Conservation (phyloP, 2,888 invertebrate species). For the Amiota mariae region DNA sequence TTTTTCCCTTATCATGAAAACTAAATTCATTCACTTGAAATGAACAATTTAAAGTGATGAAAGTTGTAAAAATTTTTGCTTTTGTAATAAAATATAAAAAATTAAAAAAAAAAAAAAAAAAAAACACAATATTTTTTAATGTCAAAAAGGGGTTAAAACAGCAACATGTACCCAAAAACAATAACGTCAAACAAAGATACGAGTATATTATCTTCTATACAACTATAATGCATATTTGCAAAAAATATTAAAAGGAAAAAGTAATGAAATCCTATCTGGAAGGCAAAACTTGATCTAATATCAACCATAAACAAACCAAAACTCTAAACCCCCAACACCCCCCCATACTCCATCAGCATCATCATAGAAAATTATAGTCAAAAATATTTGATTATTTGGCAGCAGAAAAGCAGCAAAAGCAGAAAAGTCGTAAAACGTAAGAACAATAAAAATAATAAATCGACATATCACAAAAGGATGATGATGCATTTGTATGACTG, state of each 20-base stretch:
- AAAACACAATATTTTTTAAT: neutral
- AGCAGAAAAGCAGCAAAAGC: constrained; percentile 59
- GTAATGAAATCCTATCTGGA: constrained; percentile 28
- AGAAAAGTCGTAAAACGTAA: constrained; percentile 63
- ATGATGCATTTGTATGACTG: constrained; percentile 22
- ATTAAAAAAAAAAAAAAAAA: neutral
- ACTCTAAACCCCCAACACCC: too few relatives aligned
- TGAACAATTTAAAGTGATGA: neutral
- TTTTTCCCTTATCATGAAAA: too few relatives aligned
- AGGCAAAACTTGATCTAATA: neutral
- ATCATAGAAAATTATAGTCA: constrained; percentile 11
- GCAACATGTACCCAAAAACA: too few relatives aligned
- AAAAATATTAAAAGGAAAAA: constrained; percentile 17
- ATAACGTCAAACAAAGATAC: too few relatives aligned
- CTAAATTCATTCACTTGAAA: too few relatives aligned
- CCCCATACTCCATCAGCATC: too few relatives aligned
- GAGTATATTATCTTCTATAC: neutral
- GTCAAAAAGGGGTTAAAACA: too few relatives aligned
- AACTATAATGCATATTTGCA: constrained; percentile 20
- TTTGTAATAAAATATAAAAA: constrained; percentile 43
- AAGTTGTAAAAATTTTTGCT: constrained; percentile 52
- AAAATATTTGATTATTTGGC: constrained; percentile 53
- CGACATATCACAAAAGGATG: constrained; percentile 64
- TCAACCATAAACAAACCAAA: constrained; percentile 44
- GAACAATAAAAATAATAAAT: constrained; percentile 66